A percentile compares a stretch with the other conserved stretches of the same genome.
Evolutionary conservation across 1,140 invertebrate genomes (phyloP).

Genomic region (Drosophila lini): DNA sequence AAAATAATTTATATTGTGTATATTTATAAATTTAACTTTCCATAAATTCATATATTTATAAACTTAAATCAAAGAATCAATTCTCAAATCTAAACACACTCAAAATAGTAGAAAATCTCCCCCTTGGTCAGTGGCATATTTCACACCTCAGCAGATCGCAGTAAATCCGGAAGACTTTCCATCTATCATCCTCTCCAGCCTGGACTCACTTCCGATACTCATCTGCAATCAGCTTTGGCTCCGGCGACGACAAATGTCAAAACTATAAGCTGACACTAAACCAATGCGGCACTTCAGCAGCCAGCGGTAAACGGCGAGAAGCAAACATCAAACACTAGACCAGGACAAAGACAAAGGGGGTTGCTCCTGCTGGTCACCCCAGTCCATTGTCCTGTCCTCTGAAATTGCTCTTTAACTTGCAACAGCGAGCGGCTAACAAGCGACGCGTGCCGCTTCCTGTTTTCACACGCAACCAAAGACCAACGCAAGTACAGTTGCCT

Average conservation of each 20-base stretch:
- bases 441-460: constrained; percentile 68
- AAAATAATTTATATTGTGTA: too few species aligned
- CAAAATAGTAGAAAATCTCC: background rate
- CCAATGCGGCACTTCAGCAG: constrained; percentile 70
- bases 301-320: constrained; percentile 47
- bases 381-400: constrained; percentile 17
- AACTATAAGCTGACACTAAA: constrained; percentile 82
- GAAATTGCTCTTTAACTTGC: constrained; percentile 72
- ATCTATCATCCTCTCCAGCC: constrained; percentile 39
- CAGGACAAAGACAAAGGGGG: constrained; percentile 23
- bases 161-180: constrained; percentile 6
- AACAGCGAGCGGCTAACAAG: constrained; percentile 63
- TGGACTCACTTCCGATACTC: constrained; percentile 45
- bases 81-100: background rate
- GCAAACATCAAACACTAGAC: constrained; percentile 36
- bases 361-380: constrained; percentile 35
- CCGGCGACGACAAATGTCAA: constrained; percentile 61
- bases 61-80: background rate
- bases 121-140: constrained; percentile 49
- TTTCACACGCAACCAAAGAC: constrained; percentile 61
- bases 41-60: background rate
- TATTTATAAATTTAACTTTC: too few species aligned
- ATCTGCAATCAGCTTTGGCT: constrained; percentile 55
- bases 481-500: constrained; percentile 58
- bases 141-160: constrained; percentile 56